phyloP scores from a whole-genome alignment of 2,113 vertebrate species.

The Geococcyx californianus region DNA sequence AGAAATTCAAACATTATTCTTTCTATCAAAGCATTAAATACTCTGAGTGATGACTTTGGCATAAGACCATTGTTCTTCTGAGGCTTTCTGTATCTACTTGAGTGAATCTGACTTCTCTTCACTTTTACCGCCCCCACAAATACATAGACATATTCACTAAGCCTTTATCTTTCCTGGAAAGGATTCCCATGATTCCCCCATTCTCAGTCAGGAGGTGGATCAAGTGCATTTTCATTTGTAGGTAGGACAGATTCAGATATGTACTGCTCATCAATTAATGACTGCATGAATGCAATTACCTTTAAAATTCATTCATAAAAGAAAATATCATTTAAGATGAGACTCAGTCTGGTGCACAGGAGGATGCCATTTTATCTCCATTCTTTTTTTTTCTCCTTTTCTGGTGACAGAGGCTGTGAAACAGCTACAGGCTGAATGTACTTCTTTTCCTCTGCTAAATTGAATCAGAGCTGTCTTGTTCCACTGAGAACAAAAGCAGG shows the following conservation, averaged over 20 bases:
- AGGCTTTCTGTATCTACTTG: not conserved
- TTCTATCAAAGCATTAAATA: not conserved
- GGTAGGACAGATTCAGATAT: not conserved
- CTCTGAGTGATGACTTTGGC: not conserved
- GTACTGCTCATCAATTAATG: not conserved
- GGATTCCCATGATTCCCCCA: not conserved
- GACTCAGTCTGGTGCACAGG: not conserved
- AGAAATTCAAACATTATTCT: not conserved
- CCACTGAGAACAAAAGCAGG: not conserved
- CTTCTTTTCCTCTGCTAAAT: not conserved
- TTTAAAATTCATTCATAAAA: not conserved
- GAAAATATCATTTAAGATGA: not conserved
- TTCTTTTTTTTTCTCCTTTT: not conserved
- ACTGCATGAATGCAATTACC: not conserved
- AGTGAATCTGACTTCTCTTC: fast-evolving
- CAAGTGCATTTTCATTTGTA: not conserved
- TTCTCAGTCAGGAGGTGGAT: not conserved
- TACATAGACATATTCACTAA: not conserved
- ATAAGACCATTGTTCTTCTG: not conserved
- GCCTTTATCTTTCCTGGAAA: not conserved
- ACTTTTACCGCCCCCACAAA: not conserved
- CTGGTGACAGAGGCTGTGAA: not conserved
- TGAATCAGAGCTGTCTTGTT: not conserved
- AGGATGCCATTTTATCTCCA: not conserved
- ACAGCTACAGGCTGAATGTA: not conserved